These are phyloP conservation scores for Drosophila austrosaltans DNA, from an alignment of 2,888 invertebrate species.

Conservation along the genomic window DNA sequence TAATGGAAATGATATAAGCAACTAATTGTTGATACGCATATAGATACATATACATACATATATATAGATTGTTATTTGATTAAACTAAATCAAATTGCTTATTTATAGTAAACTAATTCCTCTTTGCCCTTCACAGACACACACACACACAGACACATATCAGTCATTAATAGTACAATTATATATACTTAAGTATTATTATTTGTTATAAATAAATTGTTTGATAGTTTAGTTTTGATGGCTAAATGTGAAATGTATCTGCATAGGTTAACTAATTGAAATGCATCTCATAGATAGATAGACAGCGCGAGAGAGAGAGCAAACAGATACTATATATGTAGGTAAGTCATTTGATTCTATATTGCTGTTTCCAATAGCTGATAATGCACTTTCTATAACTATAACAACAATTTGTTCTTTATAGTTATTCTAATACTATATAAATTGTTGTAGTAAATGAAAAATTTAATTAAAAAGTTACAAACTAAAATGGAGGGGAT, in stretches of 20 bases:
- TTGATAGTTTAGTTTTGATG: conserved; percentile 1
- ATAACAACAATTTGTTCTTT: too few relatives aligned
- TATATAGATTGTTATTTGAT: neutral
- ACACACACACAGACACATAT: neutral
- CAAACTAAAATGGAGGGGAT: too few relatives aligned
- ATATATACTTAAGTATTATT: neutral
- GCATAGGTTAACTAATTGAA: conserved; percentile 4
- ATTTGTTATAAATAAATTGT: neutral
- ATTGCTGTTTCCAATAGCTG: too few relatives aligned
- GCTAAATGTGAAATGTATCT: conserved; percentile 7
- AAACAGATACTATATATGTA: too few relatives aligned
- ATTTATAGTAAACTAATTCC: conserved; percentile 33
- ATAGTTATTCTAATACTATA: too few relatives aligned
- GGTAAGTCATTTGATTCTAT: too few relatives aligned
- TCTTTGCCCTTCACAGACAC: conserved; percentile 48
- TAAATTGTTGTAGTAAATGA: too few relatives aligned
- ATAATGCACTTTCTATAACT: too few relatives aligned
- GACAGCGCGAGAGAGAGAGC: neutral
- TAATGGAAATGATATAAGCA: neutral
- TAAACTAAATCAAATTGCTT: neutral
- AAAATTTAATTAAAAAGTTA: too few relatives aligned
- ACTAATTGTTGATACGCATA: conserved; percentile 23
- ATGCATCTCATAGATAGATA: neutral
- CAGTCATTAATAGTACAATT: neutral
- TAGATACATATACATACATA: conserved; percentile 30